These are phyloP conservation scores for Tenthredo scrophulariae DNA, from an alignment of 2,888 invertebrate species.

Conservation along the genomic window DNA sequence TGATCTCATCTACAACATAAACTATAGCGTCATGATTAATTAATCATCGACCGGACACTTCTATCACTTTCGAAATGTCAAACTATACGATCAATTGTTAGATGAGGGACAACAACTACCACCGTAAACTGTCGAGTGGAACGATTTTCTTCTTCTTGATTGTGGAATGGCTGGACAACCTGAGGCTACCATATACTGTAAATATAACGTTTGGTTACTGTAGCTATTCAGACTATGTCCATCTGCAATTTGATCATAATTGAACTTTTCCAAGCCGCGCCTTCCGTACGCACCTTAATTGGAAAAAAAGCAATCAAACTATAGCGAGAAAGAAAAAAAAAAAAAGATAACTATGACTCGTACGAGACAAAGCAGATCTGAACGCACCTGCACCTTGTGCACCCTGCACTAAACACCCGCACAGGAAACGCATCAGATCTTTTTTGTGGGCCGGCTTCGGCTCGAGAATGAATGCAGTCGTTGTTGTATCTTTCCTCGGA, in stretches of 20 bases:
- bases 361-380: conserved; percentile 53
- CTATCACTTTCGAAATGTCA: conserved; percentile 16
- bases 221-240: conserved; percentile 3
- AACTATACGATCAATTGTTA: conserved; percentile 17
- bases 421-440: conserved; percentile 51
- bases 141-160: conserved; percentile 10
- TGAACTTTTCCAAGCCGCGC: conserved; percentile 16
- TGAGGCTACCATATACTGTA: conserved; percentile 12
- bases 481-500: conserved; percentile 46
- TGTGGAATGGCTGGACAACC: conserved; percentile 22
- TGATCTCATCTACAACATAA: conserved; percentile 18
- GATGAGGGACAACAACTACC: conserved; percentile 1
- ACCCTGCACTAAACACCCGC: conserved; percentile 53
- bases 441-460: conserved; percentile 28
- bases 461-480: conserved; percentile 48
- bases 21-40: neutral
- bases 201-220: neutral
- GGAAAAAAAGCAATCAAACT: conserved; percentile 17
- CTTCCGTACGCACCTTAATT: conserved; percentile 22
- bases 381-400: conserved; percentile 49
- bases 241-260: conserved; percentile 14
- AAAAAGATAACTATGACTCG: neutral
- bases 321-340: neutral
- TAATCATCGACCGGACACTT: conserved; percentile 1
- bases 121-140: conserved; percentile 2